A percentile compares a stretch with the other conserved stretches of the same genome.
These are phyloP conservation scores for Synaphobranchus kaupii DNA, from an alignment of 2,797 vertebrate species.

Conservation along the genomic window DNA sequence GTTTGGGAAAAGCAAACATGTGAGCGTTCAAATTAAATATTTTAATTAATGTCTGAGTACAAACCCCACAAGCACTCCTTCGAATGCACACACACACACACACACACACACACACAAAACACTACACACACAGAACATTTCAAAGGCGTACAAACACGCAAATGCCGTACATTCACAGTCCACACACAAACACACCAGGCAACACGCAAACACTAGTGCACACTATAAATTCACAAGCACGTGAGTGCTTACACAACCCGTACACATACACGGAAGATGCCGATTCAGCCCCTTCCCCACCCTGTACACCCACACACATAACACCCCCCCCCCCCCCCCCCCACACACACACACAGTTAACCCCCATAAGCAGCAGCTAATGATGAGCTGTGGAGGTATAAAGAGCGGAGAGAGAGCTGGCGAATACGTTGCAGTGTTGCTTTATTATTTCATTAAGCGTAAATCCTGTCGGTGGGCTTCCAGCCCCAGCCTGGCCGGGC, in stretches of 20 bases:
- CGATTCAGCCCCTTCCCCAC: neutral
- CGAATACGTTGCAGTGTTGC: constrained; percentile 76
- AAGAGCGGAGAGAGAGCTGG: constrained; percentile 50
- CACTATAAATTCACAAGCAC: neutral
- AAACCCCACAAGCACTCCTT: neutral
- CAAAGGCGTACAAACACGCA: neutral
- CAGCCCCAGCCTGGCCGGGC: constrained; percentile 80
- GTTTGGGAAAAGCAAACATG: neutral
- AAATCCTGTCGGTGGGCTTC: constrained; percentile 82
- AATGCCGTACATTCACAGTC: neutral
- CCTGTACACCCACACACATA: constrained; percentile 43
- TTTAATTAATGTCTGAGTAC: neutral
- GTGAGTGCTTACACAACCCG: neutral
- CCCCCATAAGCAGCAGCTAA: constrained; percentile 27
- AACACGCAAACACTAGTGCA: no score
- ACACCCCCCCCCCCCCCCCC: neutral
- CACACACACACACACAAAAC: neutral
- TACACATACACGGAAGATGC: neutral
- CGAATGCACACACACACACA: constrained; percentile 4
- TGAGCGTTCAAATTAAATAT: neutral
- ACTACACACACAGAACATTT: neutral
- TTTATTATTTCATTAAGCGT: constrained; percentile 99
- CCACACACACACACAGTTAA: no score
- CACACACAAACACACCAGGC: neutral
- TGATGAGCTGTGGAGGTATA: constrained; percentile 53